phyloP scores from a whole-genome alignment of 2,797 vertebrate species.

The Sciurus vulgaris region DNA sequence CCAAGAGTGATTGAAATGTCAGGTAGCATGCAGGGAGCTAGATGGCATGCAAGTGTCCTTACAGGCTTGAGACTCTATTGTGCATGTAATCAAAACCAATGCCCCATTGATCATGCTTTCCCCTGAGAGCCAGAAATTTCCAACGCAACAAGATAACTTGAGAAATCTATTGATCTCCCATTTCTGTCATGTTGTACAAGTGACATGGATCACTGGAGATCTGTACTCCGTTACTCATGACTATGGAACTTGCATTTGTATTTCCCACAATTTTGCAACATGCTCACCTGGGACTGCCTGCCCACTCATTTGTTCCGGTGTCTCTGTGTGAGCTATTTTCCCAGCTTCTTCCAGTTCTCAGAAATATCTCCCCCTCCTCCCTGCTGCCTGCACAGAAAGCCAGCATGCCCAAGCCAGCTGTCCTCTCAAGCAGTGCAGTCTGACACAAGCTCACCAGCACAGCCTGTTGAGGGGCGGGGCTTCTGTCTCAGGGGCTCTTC shows the following conservation, averaged over 20 bases:
- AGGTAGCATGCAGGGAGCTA: background rate
- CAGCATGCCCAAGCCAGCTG: slow-evolving; percentile 73
- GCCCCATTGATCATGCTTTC: background rate
- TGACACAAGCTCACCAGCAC: slow-evolving; percentile 81
- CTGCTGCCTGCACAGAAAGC: slow-evolving; percentile 57
- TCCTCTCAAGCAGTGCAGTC: slow-evolving; percentile 66
- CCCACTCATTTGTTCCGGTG: background rate
- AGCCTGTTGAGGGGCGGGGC: slow-evolving; percentile 85
- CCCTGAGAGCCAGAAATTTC: slow-evolving; percentile 7
- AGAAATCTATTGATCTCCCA: slow-evolving; percentile 26
- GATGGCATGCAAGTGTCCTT: background rate
- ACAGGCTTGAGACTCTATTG: background rate
- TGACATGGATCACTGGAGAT: background rate
- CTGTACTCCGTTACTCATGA: background rate
- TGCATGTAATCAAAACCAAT: background rate
- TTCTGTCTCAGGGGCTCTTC: slow-evolving; percentile 80
- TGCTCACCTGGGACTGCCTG: background rate
- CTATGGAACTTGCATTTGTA: background rate
- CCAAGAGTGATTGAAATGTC: background rate
- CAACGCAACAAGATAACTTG: background rate
- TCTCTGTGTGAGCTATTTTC: background rate
- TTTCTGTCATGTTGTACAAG: background rate
- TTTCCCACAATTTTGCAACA: background rate
- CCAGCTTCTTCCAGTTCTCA: background rate
- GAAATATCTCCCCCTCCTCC: slow-evolving; percentile 38